Evolutionary conservation across 2,113 vertebrate species (phyloP).

Genomic region (Plectropomus leopardus): DNA sequence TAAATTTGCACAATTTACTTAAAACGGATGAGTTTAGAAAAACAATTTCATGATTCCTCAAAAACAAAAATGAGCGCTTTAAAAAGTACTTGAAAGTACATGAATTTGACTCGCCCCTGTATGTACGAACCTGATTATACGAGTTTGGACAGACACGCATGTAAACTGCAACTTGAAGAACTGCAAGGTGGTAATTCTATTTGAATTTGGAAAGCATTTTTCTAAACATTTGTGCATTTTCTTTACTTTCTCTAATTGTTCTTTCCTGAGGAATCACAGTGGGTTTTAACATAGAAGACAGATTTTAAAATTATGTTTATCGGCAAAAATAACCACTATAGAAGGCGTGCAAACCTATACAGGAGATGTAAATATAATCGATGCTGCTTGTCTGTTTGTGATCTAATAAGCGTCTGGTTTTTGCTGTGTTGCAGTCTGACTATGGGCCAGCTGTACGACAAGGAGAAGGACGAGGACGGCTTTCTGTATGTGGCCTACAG

Average conservation of each 20-base stretch:
- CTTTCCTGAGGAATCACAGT: background rate
- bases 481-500: constrained; percentile 99
- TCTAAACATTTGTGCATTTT: background rate
- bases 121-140: no score
- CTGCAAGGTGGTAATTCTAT: no score
- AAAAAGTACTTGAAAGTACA: no score
- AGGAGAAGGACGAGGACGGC: constrained; percentile 98
- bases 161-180: no score
- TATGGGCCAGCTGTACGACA: constrained; percentile 98
- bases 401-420: constrained; percentile 10
- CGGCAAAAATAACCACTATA: background rate
- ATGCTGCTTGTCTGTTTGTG: background rate
- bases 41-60: no score
- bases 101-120: no score
- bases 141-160: no score
- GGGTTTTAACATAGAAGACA: background rate
- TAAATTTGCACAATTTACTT: no score
- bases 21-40: no score
- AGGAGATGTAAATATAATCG: background rate
- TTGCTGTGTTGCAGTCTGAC: constrained; percentile 88
- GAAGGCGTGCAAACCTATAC: background rate
- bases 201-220: no score
- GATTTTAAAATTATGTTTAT: background rate
- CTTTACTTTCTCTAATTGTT: background rate
- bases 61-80: no score